Base-by-base conservation (phyloP, 2,888 invertebrate species). In the Apomyelois bistriatella region DNA sequence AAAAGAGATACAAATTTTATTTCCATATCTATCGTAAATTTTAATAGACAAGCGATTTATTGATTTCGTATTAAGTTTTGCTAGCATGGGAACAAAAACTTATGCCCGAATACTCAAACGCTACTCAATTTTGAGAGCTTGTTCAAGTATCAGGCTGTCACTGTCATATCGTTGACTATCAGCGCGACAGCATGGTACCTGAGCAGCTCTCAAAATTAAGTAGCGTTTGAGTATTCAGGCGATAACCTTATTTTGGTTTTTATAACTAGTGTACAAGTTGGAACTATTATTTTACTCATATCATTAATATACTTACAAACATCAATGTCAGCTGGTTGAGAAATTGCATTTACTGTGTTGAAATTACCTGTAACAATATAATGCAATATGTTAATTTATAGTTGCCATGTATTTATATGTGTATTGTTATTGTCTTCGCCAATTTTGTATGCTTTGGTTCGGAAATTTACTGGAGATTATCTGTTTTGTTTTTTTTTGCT, bases 1-100 rank as follows among this genome's bases (percentile, higher is more conserved):
- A 37, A 58, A 41, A 48, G 16, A 48, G 40, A 38, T 49, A 38
- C 30, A 41, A 35, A 50, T 40, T 41, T 28, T 36, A 35, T 35
- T 8, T 15, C 12, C 13, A 48, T 48, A 9, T 38, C 37, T 28
- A 37, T 48, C 37, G 38, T 48, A 28, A 48, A 37, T 48, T 38
- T 48, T 48, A 30, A 48, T 37, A 9, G 48, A 8, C n/a, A 22
- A 15, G n/a, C 13, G 10, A 22, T 37, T 38, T 38, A 7, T 38
- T 30, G 37, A 28, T 15, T 37, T 38, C 22, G 9, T 48, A n/a
- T 37, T n/a, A 13, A 22, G 16, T 48, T 43, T 46, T 46, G 46
- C 32, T 10, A 32, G 32, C 15, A 43, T 30, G 28, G 5, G 30
- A 28, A 22, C 22, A 5, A 22, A 2, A 22, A 2, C 22, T 22